Conservation (phyloP, 2,797 vertebrate species). For the Falco naumanni region DNA sequence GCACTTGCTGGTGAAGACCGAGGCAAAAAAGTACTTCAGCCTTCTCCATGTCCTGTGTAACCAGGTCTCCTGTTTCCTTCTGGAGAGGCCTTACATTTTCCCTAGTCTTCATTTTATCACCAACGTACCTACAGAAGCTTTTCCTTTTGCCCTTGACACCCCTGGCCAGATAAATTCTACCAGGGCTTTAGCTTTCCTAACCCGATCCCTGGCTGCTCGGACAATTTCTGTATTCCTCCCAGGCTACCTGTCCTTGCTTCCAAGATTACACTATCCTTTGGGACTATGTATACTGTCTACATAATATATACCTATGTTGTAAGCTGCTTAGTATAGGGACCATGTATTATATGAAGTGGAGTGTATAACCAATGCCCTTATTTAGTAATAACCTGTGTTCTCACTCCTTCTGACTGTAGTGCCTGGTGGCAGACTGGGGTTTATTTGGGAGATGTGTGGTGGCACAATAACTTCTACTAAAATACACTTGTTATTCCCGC, state of each 20-base stretch:
- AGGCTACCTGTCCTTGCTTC: too few relatives aligned
- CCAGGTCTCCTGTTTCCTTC: too few relatives aligned
- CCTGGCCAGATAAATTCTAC: too few relatives aligned
- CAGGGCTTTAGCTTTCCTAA: too few relatives aligned
- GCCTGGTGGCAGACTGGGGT: background rate
- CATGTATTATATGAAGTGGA: background rate
- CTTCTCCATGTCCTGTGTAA: too few relatives aligned
- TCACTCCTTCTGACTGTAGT: background rate
- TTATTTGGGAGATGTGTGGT: background rate
- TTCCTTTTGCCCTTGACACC: too few relatives aligned
- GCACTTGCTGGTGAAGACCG: too few relatives aligned
- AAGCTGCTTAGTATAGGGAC: slow-evolving; percentile 15
- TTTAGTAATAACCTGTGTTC: slow-evolving; percentile 34
- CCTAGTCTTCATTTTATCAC: too few relatives aligned
- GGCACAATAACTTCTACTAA: background rate
- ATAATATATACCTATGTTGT: background rate
- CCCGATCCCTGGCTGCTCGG: too few relatives aligned
- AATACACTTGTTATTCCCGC: background rate
- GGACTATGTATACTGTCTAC: background rate
- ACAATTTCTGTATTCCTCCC: too few relatives aligned
- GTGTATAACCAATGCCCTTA: slow-evolving; percentile 1
- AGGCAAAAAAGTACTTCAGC: too few relatives aligned
- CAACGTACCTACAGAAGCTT: background rate
- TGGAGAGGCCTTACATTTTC: too few relatives aligned
- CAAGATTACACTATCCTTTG: background rate